A percentile compares a stretch with the other conserved stretches of the same genome.
These are phyloP conservation scores for Microtus montanus DNA, from an alignment of 2,113 vertebrate genomes.

Conservation along the genomic window DNA sequence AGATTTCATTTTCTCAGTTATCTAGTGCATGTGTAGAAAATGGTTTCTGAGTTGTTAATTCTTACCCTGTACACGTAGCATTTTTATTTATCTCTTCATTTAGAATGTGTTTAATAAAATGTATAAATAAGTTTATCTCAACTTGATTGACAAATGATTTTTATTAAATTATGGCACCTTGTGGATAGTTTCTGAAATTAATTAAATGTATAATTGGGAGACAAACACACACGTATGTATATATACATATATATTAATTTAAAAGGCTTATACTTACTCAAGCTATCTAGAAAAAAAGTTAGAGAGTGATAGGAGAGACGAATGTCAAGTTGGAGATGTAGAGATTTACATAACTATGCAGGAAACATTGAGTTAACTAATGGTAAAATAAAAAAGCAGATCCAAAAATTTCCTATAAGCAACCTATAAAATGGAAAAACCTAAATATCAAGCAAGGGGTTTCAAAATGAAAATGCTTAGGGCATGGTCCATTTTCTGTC, in stretches of 20 bases:
- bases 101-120: not conserved
- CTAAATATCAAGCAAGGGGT: not conserved
- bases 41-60: not conserved
- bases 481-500: not conserved
- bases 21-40: not conserved
- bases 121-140: not conserved
- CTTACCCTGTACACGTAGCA: not conserved
- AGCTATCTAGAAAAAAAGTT: not conserved
- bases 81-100: not conserved
- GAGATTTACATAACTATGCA: not conserved
- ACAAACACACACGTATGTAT: too few species aligned
- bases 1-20: not conserved
- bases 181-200: not conserved
- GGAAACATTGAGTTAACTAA: not conserved
- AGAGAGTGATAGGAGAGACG: not conserved
- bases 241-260: too few species aligned
- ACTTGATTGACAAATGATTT: not conserved
- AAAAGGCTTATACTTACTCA: not conserved
- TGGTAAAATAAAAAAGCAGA: not conserved
- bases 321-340: not conserved
- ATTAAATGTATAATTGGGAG: not conserved
- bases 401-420: not conserved
- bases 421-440: not conserved
- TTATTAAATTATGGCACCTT: not conserved
- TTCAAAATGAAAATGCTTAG: not conserved